Evolutionary conservation across 2,888 invertebrate genomes (phyloP).

Genomic region (Ectemnius lituratus): DNA sequence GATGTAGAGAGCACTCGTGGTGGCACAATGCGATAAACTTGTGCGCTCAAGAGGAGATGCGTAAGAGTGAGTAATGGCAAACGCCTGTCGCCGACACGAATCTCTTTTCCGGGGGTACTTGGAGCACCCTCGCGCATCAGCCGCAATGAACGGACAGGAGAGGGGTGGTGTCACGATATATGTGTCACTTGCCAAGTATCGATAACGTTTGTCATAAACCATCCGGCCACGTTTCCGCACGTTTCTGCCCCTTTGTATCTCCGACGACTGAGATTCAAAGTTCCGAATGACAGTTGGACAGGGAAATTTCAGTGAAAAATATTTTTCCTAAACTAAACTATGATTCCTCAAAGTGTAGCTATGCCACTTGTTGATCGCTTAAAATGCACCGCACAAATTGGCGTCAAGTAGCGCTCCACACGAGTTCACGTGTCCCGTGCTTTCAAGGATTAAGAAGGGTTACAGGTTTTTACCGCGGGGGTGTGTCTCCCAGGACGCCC

Average conservation of each 20-base stretch:
- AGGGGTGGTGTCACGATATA: slow-evolving; percentile 61
- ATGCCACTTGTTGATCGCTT: slow-evolving; percentile 39
- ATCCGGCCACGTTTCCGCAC: slow-evolving; percentile 6
- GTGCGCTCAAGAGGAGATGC: slow-evolving; percentile 40
- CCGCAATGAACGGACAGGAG: slow-evolving; percentile 62
- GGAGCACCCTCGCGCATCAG: slow-evolving; percentile 67
- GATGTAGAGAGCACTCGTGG: background rate
- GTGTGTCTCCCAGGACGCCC: slow-evolving; percentile 56
- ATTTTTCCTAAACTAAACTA: too few species aligned
- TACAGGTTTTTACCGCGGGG: slow-evolving; percentile 63
- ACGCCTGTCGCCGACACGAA: slow-evolving; percentile 69
- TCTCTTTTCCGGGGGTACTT: slow-evolving; percentile 64
- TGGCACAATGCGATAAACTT: slow-evolving; percentile 19
- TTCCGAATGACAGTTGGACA: background rate
- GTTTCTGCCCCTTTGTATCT: slow-evolving; percentile 9
- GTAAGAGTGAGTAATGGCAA: slow-evolving; percentile 71
- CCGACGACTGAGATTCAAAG: slow-evolving; percentile 14
- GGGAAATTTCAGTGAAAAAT: background rate
- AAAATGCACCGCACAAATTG: slow-evolving; percentile 44
- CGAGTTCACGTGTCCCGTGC: slow-evolving; percentile 30
- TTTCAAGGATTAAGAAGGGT: slow-evolving; percentile 66
- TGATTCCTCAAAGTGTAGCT: background rate
- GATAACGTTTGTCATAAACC: slow-evolving; percentile 74
- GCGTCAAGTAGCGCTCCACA: slow-evolving; percentile 37
- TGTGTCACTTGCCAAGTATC: slow-evolving; percentile 75